A percentile compares a stretch with the other conserved stretches of the same genome.
These are phyloP conservation scores for Phoebastria nigripes DNA, from an alignment of 2,797 vertebrate genomes.

Conservation along the genomic window DNA sequence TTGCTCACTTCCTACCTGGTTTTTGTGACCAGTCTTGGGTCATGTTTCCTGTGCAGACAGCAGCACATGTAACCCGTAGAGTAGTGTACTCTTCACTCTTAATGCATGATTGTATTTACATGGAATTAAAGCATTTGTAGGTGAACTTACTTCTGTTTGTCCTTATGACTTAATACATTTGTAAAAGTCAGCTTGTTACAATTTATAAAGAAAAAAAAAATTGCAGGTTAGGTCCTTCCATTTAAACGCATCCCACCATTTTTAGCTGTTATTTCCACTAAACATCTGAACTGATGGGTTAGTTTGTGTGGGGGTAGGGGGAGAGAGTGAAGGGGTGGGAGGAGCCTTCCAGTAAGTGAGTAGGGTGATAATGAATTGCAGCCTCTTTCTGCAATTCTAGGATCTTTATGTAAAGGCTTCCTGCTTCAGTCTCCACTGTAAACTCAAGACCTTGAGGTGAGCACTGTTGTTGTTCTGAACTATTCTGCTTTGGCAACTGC, in stretches of 20 bases:
- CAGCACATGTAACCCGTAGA: background rate
- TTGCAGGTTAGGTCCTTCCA: background rate
- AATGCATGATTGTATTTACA: background rate
- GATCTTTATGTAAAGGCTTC: background rate
- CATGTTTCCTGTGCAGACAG: background rate
- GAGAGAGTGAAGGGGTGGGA: background rate
- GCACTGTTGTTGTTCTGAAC: background rate
- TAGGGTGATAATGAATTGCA: background rate
- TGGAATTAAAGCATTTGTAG: background rate
- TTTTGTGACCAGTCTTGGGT: background rate
- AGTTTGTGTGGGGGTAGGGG: background rate
- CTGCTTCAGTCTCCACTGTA: background rate
- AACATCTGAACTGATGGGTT: background rate
- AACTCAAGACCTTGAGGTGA: background rate
- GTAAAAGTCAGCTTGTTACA: background rate
- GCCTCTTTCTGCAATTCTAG: background rate
- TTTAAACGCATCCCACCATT: background rate
- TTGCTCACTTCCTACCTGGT: background rate
- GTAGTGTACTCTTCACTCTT: background rate
- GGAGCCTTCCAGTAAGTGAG: background rate
- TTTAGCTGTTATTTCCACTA: background rate
- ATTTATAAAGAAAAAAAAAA: background rate
- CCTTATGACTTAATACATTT: background rate
- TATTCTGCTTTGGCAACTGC: background rate
- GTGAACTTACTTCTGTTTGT: background rate